Percentiles rank a stretch among this genome's conserved stretches.
phyloP scores from a whole-genome alignment of 2,797 vertebrate genomes.

The Mionectes olivaceus region DNA sequence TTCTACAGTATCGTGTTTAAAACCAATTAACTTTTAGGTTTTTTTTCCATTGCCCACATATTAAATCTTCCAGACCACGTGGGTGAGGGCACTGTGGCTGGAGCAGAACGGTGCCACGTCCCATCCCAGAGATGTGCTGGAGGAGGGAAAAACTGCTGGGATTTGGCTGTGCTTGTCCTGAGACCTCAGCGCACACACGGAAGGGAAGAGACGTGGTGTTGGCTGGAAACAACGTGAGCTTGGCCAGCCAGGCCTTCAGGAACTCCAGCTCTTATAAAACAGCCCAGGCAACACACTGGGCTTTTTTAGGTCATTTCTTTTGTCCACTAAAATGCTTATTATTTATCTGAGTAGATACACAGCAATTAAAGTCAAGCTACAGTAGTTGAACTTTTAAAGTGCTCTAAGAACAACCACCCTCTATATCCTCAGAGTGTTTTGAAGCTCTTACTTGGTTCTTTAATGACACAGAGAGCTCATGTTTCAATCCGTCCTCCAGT shows the following conservation, averaged over 20 bases:
- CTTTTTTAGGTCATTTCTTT: background rate
- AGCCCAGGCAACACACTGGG: background rate
- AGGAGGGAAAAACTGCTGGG: background rate
- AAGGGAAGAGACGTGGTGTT: accelerated
- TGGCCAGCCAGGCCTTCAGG: background rate
- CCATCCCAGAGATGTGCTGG: accelerated
- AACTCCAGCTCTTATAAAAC: background rate
- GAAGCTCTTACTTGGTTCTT: background rate
- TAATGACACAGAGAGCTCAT: background rate
- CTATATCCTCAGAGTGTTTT: background rate
- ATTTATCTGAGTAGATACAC: background rate
- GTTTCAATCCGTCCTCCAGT: background rate
- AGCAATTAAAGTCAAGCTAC: background rate
- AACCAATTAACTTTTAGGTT: accelerated
- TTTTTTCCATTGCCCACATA: too few relatives aligned
- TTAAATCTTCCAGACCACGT: accelerated
- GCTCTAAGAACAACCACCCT: background rate
- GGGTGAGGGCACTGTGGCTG: background rate
- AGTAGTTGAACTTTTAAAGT: background rate
- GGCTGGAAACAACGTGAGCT: background rate
- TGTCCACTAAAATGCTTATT: background rate
- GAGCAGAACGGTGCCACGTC: accelerated
- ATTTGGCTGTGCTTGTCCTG: background rate
- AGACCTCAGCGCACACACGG: background rate
- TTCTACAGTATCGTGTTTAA: background rate